Evolutionary conservation across 1,140 invertebrate genomes (phyloP).

Genomic region (Drusus annulatus): DNA sequence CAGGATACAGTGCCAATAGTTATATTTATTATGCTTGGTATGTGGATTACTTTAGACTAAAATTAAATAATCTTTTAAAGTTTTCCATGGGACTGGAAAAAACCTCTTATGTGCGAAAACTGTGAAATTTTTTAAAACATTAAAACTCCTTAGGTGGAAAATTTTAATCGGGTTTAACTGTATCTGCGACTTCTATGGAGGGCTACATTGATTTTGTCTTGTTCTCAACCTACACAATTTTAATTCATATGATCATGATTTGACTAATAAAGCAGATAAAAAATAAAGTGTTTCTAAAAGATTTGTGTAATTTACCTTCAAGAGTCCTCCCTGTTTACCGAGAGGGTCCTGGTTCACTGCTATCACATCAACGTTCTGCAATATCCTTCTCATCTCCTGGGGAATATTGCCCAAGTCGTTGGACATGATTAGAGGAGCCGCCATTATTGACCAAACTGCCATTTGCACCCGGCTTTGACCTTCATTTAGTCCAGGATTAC

Average conservation of each 20-base stretch:
- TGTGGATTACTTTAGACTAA: too few relatives aligned
- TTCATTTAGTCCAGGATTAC: slow-evolving; percentile 87
- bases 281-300: not conserved
- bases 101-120: too few relatives aligned
- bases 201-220: too few relatives aligned
- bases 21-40: too few relatives aligned
- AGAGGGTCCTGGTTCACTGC: slow-evolving; percentile 89
- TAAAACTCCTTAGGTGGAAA: too few relatives aligned
- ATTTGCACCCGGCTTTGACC: slow-evolving; percentile 90
- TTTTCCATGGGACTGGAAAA: too few relatives aligned
- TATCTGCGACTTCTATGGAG: not conserved
- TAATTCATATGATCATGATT: not conserved
- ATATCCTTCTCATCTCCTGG: slow-evolving; percentile 80
- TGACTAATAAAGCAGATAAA: too few relatives aligned
- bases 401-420: slow-evolving; percentile 84
- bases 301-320: slow-evolving; percentile 59
- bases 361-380: slow-evolving; percentile 84
- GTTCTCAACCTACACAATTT: not conserved
- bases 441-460: slow-evolving; percentile 90
- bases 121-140: too few relatives aligned
- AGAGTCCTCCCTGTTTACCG: slow-evolving; percentile 71
- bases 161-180: not conserved
- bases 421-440: slow-evolving; percentile 91
- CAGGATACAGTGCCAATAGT: too few relatives aligned
- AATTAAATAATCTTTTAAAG: too few relatives aligned